Base-by-base conservation (phyloP, 2,888 invertebrate species). In the Macrophya annulata region DNA sequence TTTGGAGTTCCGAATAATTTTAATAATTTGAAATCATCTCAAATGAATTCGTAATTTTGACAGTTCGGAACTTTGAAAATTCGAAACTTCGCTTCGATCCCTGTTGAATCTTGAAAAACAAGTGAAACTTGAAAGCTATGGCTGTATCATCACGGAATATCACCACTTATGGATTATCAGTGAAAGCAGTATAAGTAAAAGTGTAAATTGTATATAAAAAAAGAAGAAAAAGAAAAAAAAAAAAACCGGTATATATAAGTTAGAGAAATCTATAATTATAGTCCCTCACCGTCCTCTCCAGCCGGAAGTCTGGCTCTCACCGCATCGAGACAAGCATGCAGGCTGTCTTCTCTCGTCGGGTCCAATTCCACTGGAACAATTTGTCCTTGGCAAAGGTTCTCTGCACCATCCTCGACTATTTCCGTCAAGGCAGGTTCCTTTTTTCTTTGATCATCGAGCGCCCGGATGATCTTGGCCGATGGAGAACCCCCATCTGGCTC, bases 271-370 rank as follows among this genome's bases (percentile, higher is more conserved):
- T 12, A 43, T 77, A 40, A 51, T 77, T 55, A 37, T 55, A 51
- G 77, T 81, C 62, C 81, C 93, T 93, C 92, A 96, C 97, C 97
- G 92, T 97, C 97, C 94, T 97, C 97, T 65, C 97, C 97, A 81
- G 97, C 97, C 86, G 97, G 97, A 90, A 97, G 94, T 94, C 97
- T 97, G 83, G 97, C 96, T 25, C 97, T 96, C 87, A 97, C 96
- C 31, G 96, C 96, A 88, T 97, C 96, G 17, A 97, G 97, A 9
- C 97, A 97, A 93, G 97, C 97, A 87, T 97, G 97, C 74, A 97
- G 93, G 88, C 97, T 94, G 92, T 97, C 97, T 93, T 97, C 97
- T 68, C 97, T 95, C 77, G 91, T 97, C 25, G 97, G 97, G 91
- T 98, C 97, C 89, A 97, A 93, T 81, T 97, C 96, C 89, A 97